Evolutionary conservation across 1,140 invertebrate genomes (phyloP).

Genomic region (Drosophila melanica): DNA sequence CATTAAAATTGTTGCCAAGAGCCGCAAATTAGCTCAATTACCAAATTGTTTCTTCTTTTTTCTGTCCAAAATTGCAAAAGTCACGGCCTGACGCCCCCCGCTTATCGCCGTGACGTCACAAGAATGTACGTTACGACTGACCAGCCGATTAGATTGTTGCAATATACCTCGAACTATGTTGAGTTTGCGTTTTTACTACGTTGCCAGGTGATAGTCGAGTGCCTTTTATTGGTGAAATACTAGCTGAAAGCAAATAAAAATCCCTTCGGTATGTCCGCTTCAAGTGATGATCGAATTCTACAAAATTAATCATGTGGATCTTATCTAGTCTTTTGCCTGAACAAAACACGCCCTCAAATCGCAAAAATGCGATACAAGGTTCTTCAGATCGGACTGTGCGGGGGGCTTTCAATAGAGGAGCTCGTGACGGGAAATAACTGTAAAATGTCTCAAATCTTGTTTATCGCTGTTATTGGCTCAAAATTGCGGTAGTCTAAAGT

Average conservation of each 20-base stretch:
- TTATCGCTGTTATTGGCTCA: conserved; percentile 16
- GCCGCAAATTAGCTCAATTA: conserved; percentile 21
- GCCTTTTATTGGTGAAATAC: neutral
- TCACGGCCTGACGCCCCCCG: conserved; percentile 17
- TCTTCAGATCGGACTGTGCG: conserved; percentile 15
- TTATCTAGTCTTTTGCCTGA: neutral
- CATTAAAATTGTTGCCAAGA: conserved; percentile 57
- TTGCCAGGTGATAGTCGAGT: conserved; percentile 35
- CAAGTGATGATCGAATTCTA: neutral
- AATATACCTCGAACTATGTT: conserved; percentile 53
- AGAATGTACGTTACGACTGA: conserved; percentile 57
- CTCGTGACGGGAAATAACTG: conserved; percentile 20
- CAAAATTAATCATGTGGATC: conserved; percentile 35
- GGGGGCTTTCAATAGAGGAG: conserved; percentile 2
- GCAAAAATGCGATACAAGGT: conserved; percentile 1
- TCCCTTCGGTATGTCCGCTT: conserved; percentile 7
- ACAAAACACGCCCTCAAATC: conserved; percentile 8
- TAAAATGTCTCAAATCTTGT: conserved; percentile 6
- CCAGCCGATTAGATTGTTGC: conserved; percentile 61
- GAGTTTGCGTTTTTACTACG: conserved; percentile 22
- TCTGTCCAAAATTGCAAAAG: conserved; percentile 5
- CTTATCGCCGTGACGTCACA: conserved; percentile 68
- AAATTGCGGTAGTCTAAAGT: conserved; percentile 22
- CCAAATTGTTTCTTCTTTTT: neutral
- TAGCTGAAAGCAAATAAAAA: neutral